Conservation (phyloP, 1,140 invertebrate genomes). For the Brachionus plicatilis region DNA sequence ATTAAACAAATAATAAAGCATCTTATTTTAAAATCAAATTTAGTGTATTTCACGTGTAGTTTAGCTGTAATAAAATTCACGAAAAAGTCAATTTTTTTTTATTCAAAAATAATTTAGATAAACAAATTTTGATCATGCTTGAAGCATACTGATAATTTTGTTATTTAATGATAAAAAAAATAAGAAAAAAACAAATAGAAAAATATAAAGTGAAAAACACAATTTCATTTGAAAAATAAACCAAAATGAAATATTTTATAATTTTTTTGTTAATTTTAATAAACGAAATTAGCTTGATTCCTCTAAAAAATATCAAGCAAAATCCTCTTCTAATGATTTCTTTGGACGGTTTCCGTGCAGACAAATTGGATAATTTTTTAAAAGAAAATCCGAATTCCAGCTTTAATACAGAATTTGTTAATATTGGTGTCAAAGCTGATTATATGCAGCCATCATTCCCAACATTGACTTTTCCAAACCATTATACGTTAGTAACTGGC, state of each 20-base stretch:
- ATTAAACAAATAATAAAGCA: neutral
- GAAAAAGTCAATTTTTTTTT: neutral
- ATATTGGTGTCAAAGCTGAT: conserved; percentile 60
- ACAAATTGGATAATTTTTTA: conserved; percentile 60
- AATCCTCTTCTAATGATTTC: conserved; percentile 57
- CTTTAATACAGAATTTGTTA: conserved; percentile 58
- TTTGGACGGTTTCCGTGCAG: conserved; percentile 67
- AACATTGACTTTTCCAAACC: conserved; percentile 74
- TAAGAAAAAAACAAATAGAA: neutral
- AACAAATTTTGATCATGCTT: neutral
- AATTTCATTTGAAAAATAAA: neutral
- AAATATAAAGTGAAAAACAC: neutral
- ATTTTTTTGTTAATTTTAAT: neutral
- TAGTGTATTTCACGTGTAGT: neutral
- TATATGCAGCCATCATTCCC: conserved; percentile 65
- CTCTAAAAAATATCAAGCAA: neutral
- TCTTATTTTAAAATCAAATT: neutral
- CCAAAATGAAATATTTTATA: neutral
- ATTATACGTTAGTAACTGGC: conserved; percentile 68
- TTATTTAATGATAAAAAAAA: neutral
- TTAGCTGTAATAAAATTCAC: neutral
- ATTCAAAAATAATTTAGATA: neutral
- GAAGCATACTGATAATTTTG: neutral
- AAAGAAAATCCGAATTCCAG: conserved; percentile 57
- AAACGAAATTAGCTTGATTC: neutral